Base-by-base conservation (phyloP, 92 coral and sea anemone genomes). In the Zoanthus sansibaricus region DNA sequence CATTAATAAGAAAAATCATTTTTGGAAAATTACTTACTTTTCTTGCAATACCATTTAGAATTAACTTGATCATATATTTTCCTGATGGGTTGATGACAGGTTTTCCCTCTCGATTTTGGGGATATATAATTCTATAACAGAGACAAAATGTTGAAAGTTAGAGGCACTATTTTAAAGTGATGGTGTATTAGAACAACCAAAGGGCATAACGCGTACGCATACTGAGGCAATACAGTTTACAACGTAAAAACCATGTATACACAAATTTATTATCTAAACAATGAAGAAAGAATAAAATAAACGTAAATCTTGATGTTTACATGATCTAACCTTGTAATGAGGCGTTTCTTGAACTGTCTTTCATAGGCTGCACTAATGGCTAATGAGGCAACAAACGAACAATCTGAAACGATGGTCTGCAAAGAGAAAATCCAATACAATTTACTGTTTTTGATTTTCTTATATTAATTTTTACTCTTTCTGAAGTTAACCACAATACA, bases 1-100 rank as follows among this genome's bases (percentile, higher is more conserved):
- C 7, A 49, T 7, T 3, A 49, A 1, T 7, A 11, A 49, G 12
- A 7, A 1, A 49, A 49, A 11, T 49, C 21, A 4, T 37, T 9
- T 62, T 16, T 1, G 1, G 12, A 5, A 3, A 6, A 62, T 0
- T 14, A 62, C 72, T 1, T 90, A 97, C 99, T 94, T 97, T 97
- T 37, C 99, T 91, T 9, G 97, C 87, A 70, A 95, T 88, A 6
- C 99, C 99, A 89, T 97, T 97, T 14, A 97, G 56, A 83, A 95
- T 90, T 64, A 97, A 88, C 75, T 97, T 97, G 78, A 97, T 95
- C 99, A 95, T 97, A 89, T 97, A 97, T 59, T 97, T 97, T 61
- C 99, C 99, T 45, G 99, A 97, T 16, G 99, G 99, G 86, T 97
- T 97, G 61, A 97, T 97, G 18, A 97, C 92, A 69, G 99, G 99